Conservation (phyloP, 2,888 invertebrate genomes). For the Drosophila mettleri region DNA sequence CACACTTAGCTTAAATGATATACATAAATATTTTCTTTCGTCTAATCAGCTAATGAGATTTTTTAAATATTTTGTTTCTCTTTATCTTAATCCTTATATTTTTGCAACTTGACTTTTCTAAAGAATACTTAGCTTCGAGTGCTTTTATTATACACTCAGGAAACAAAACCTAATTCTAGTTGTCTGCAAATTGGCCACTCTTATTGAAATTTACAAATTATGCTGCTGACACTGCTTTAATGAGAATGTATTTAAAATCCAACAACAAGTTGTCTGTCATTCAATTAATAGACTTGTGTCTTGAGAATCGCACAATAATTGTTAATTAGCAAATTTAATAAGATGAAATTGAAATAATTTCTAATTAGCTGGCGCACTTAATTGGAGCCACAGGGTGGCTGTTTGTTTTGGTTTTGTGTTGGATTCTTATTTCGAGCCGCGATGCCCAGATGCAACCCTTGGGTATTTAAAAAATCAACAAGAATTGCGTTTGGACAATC, state of each 20-base stretch:
- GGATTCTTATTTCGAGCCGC: constrained; percentile 85
- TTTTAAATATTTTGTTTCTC: background rate
- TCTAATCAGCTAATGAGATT: too few species aligned
- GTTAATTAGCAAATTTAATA: constrained; percentile 27
- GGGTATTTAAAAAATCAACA: constrained; percentile 83
- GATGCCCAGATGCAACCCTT: constrained; percentile 86
- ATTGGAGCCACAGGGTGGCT: constrained; percentile 6
- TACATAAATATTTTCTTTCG: too few species aligned
- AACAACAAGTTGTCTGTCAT: constrained; percentile 1
- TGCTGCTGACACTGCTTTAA: constrained; percentile 12
- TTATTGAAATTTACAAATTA: constrained; percentile 1
- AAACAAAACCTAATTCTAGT: background rate
- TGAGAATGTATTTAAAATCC: constrained; percentile 3
- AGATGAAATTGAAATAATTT: constrained; percentile 19
- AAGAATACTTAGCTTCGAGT: too few species aligned
- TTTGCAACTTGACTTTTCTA: too few species aligned
- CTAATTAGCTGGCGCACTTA: constrained; percentile 25
- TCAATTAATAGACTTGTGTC: constrained; percentile 12
- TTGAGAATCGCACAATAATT: constrained; percentile 18
- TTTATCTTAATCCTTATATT: too few species aligned
- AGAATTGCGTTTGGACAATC: constrained; percentile 86
- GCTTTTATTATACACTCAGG: background rate
- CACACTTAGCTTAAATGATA: too few species aligned
- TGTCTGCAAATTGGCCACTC: too few species aligned
- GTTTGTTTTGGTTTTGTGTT: constrained; percentile 44